Evolutionary conservation across 2,113 vertebrate genomes (phyloP), one percentile per base, ranked within the genome.

Genomic region (Varanus komodoensis): DNA sequence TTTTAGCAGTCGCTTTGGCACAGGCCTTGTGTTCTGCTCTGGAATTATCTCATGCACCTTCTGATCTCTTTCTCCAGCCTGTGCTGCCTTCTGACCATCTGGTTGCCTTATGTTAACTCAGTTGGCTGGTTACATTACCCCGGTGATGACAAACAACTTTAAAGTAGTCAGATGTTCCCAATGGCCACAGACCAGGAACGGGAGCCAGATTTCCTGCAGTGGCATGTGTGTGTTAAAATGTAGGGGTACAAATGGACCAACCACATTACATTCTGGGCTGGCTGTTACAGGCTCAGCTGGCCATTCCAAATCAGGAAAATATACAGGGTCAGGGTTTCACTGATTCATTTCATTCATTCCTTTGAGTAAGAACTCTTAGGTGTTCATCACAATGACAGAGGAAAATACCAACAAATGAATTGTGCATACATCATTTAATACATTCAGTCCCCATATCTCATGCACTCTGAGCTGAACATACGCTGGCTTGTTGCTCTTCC

Each of bases 41-140:
- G 61, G 50, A 80, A 52, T 67, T 69, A 54, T 86, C n/a, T 71
- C 64, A 71, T 17, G n/a, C 4, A 4, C 61, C 32, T 85, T 79
- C 83, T 71, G n/a, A 81, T 69, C 50, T 27, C 52, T 23, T 0
- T 68, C 48, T 15, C 48, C 64, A 73, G 25, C 74, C 75, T 79
- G 61, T 1, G 12, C 82, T 85, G 48, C 74, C 82, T 68, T 84
- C 82, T 78, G 74, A 27, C 82, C 89, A 89, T 67, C 87, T 69
- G 61, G 19, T 17, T 50, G 32, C 61, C 82, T 89, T 64, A 78
- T 48, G 74, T 90, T 68, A 68, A 64, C 25, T 14, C 25, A 68
- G 15, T 38, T 73, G 84, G 48, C 21, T 69, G 52, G 17, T 73
- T 57, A 44, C 48, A 71, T 78, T 32, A 52, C 64, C 48, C 25